phyloP scores from a whole-genome alignment of 2,888 invertebrate species.

The Mycogona germanica region DNA sequence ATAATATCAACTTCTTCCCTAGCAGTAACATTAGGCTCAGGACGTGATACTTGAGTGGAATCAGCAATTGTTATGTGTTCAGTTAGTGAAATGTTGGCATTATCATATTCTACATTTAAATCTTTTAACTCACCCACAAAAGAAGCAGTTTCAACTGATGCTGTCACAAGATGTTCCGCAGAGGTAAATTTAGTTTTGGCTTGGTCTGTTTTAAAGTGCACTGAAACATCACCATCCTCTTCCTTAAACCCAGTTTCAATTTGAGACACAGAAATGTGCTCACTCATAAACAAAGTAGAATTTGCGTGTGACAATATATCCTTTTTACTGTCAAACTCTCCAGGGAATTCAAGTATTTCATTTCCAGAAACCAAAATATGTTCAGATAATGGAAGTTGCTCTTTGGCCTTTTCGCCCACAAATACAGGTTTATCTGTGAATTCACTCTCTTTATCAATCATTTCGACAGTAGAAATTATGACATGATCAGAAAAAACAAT shows the following conservation, averaged over 20 bases:
- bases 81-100: neutral
- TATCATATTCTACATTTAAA: conserved; percentile 5
- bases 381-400: conserved; percentile 16
- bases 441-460: conserved; percentile 3
- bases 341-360: conserved; percentile 9
- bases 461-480: conserved; percentile 15
- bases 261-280: conserved; percentile 15
- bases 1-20: too few species aligned
- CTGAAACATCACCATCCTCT: neutral
- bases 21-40: too few species aligned
- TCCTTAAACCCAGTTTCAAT: conserved; percentile 12
- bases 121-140: conserved; percentile 7
- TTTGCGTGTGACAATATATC: conserved; percentile 5
- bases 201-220: neutral
- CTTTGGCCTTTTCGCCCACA: conserved; percentile 17
- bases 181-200: conserved; percentile 6
- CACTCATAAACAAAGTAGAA: conserved; percentile 13
- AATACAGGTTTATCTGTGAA: conserved; percentile 17
- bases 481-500: conserved; percentile 17
- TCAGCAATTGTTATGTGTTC: conserved; percentile 11
- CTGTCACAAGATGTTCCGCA: conserved; percentile 12
- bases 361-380: conserved; percentile 25
- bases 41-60: too few species aligned
- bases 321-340: conserved; percentile 7
- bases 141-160: conserved; percentile 5